These are phyloP conservation scores for Lerema accius DNA, from an alignment of 1,140 invertebrate species.

Conservation along the genomic window DNA sequence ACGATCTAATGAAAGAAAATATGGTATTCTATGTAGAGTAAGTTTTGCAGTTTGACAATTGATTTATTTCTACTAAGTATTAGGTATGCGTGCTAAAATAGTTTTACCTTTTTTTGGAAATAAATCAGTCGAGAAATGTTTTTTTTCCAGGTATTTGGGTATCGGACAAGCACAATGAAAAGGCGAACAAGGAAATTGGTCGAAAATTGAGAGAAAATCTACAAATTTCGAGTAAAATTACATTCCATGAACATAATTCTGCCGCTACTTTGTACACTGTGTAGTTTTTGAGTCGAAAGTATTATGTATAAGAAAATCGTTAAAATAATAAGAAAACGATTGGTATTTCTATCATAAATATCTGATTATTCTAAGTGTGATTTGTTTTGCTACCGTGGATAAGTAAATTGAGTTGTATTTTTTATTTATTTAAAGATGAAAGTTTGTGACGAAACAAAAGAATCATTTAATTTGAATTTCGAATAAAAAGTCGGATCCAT, in stretches of 20 bases:
- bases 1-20: too few relatives aligned
- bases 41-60: too few relatives aligned
- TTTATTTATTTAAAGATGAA: background rate
- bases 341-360: too few relatives aligned
- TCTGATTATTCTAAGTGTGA: too few relatives aligned
- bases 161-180: constrained; percentile 86
- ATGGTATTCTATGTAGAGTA: too few relatives aligned
- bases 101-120: too few relatives aligned
- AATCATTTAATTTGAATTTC: background rate
- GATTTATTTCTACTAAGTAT: too few relatives aligned
- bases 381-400: background rate
- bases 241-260: constrained; percentile 43
- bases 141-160: constrained; percentile 52
- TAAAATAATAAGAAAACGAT: too few relatives aligned
- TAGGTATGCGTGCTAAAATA: too few relatives aligned
- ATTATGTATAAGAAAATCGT: too few relatives aligned
- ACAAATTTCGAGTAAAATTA: constrained; percentile 30
- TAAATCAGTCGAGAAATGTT: too few relatives aligned
- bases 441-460: background rate
- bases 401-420: background rate
- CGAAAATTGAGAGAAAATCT: constrained; percentile 88
- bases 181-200: constrained; percentile 90
- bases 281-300: too few relatives aligned
- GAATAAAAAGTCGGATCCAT: background rate
- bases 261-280: constrained; percentile 33